Evolutionary conservation across 2,113 vertebrate genomes (phyloP).

Genomic region (Rattus norvegicus): GRCr8 NC_086039.1:67234501-67235000

Average conservation of each 20-base stretch:
- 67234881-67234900: constrained; percentile 5
- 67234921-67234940: background rate
- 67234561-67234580: constrained; percentile 56
- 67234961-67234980: constrained; percentile 8
- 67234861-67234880: constrained; percentile 17
- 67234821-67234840: constrained; percentile 8
- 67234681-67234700: constrained; percentile 37
- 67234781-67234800: constrained; percentile 60
- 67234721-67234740: constrained; percentile 53
- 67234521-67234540: constrained; percentile 48
- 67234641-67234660: constrained; percentile 47
- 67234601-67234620: constrained; percentile 53
- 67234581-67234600: constrained; percentile 67
- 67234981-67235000: background rate
- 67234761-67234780: constrained; percentile 55
- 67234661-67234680: constrained; percentile 54
- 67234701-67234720: constrained; percentile 47
- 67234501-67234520: background rate
- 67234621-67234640: constrained; percentile 35
- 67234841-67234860: constrained; percentile 30
- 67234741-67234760: constrained; percentile 42
- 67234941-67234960: background rate
- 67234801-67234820: constrained; percentile 59
- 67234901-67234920: background rate
- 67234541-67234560: constrained; percentile 14